A percentile compares a stretch with the other conserved stretches of the same genome.
These are phyloP conservation scores for Thymelicus sylvestris DNA, from an alignment of 2,888 invertebrate genomes.

Conservation along the genomic window DNA sequence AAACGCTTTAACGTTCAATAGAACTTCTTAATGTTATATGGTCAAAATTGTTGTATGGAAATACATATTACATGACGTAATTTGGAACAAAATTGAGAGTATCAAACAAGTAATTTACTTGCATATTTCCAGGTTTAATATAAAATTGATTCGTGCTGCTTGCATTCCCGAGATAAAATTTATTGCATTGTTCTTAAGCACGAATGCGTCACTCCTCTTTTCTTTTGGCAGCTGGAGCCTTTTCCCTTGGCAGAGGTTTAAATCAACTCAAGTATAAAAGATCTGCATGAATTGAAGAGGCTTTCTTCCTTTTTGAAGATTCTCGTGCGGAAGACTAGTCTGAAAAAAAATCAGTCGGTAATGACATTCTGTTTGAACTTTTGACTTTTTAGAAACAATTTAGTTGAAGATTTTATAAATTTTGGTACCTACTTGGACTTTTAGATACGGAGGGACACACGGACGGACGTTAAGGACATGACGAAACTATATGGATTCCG, in stretches of 20 bases:
- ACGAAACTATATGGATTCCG: too few relatives aligned
- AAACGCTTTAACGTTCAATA: too few relatives aligned
- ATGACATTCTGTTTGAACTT: neutral
- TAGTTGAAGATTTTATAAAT: too few relatives aligned
- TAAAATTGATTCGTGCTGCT: neutral
- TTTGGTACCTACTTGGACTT: too few relatives aligned
- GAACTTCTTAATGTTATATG: too few relatives aligned
- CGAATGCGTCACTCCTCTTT: slow-evolving; percentile 30
- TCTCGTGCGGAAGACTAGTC: neutral
- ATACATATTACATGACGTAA: too few relatives aligned
- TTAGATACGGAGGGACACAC: too few relatives aligned
- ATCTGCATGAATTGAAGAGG: slow-evolving; percentile 22
- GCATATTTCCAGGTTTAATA: neutral
- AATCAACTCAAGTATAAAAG: slow-evolving; percentile 30
- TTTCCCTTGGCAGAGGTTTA: slow-evolving; percentile 34
- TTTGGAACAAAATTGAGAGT: neutral
- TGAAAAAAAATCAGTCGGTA: neutral
- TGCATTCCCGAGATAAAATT: slow-evolving; percentile 20
- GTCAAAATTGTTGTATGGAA: too few relatives aligned
- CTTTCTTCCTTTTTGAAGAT: slow-evolving; percentile 19
- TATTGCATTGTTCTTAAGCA: slow-evolving; percentile 33
- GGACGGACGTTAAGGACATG: too few relatives aligned
- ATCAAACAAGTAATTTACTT: neutral
- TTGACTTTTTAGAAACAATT: too few relatives aligned
- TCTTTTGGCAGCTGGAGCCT: slow-evolving; percentile 33